Evolutionary conservation across 2,113 vertebrate genomes (phyloP).

Genomic region (Tiliqua scincoides): DNA sequence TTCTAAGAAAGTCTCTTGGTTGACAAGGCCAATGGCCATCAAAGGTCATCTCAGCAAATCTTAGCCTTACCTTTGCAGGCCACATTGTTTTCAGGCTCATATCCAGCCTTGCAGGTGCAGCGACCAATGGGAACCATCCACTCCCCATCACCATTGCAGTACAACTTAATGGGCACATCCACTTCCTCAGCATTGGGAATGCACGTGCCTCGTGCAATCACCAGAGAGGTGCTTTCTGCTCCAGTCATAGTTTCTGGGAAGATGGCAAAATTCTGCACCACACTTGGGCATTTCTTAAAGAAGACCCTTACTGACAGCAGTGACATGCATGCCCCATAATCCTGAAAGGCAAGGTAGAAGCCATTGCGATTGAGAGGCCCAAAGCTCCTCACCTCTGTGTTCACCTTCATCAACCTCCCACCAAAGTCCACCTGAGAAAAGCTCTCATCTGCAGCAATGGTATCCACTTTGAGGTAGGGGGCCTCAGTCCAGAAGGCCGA

Average conservation of each 20-base stretch:
- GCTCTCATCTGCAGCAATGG: slow-evolving; percentile 97
- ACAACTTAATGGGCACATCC: slow-evolving; percentile 96
- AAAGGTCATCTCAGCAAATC: neutral
- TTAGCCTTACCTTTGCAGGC: slow-evolving; percentile 88
- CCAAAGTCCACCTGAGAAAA: slow-evolving; percentile 99
- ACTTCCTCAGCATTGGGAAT: slow-evolving; percentile 96
- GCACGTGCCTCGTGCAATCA: slow-evolving; percentile 93
- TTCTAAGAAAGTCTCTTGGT: fast-evolving
- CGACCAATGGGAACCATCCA: slow-evolving; percentile 99
- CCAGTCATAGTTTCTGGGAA: slow-evolving; percentile 98
- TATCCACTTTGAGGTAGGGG: slow-evolving; percentile 99
- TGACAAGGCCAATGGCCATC: neutral
- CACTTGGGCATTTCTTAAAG: slow-evolving; percentile 97
- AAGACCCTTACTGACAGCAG: slow-evolving; percentile 96
- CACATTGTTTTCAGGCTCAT: slow-evolving; percentile 93
- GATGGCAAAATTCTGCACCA: slow-evolving; percentile 96
- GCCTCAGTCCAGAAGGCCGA: slow-evolving; percentile 96
- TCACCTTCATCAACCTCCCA: slow-evolving; percentile 97
- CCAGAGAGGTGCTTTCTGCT: slow-evolving; percentile 96
- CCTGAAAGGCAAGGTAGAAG: slow-evolving; percentile 98
- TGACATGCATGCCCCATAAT: slow-evolving; percentile 98
- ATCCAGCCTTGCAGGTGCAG: slow-evolving; percentile 97
- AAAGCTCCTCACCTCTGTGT: slow-evolving; percentile 96
- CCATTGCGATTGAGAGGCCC: slow-evolving; percentile 94
- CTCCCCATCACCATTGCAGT: slow-evolving; percentile 97